Conservation (phyloP, 2,113 vertebrate genomes). For the Agelaius phoeniceus region DNA sequence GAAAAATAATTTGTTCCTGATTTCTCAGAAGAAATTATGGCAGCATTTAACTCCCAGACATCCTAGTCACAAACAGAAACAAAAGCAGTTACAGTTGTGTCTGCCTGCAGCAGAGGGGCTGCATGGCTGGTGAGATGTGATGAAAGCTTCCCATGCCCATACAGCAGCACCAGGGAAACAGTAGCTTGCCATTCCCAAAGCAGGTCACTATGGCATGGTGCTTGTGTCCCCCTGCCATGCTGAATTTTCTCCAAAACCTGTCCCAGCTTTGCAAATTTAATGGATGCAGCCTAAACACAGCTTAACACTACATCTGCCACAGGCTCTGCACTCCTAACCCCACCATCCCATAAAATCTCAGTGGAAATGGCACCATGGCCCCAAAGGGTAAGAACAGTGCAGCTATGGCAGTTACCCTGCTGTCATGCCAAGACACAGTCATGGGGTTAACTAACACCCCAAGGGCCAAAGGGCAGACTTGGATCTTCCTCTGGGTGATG, state of each 20-base stretch:
- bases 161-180: not conserved
- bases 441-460: not conserved
- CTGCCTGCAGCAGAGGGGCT: not conserved
- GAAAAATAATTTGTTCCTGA: not conserved
- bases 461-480: not conserved
- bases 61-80: not conserved
- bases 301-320: fast-evolving
- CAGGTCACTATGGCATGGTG: fast-evolving
- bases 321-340: fast-evolving
- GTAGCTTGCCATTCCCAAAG: not conserved
- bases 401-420: not conserved
- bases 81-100: not conserved
- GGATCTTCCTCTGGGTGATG: not conserved
- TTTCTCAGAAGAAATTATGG: not conserved
- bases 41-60: not conserved
- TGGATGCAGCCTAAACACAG: not conserved
- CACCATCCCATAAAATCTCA: not conserved
- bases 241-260: not conserved
- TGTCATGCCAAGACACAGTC: not conserved
- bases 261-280: not conserved
- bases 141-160: fast-evolving
- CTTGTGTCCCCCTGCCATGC: not conserved
- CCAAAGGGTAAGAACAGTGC: not conserved
- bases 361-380: not conserved
- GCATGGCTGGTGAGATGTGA: fast-evolving